Base-by-base conservation (phyloP, 2,888 invertebrate genomes). In the Andrena bicolor region DNA sequence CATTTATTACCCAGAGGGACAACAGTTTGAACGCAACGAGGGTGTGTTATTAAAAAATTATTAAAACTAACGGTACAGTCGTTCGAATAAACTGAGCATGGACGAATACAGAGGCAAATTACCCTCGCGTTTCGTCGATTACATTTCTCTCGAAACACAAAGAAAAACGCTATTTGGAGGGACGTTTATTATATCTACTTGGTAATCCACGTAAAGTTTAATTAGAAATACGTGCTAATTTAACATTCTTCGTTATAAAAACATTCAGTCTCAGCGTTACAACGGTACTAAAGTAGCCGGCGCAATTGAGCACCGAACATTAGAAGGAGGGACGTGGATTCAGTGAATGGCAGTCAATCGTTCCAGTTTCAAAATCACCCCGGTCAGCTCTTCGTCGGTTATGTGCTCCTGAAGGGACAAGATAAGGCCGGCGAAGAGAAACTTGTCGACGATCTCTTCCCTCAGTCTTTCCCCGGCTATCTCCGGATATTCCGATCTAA, bases 371-470 rank as follows among this genome's bases (percentile, higher is more conserved):
- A 7, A 41, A n/a, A 87, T 58, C 28, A 82, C 76, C 10, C 60
- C 41, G 1, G 61, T 35, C 6, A 85, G 65, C 13, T 86, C 71
- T 2, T 66, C 65, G 66, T 80, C 75, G 30, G 48, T 73, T n/a
- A 82, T 61, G 20, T 79, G 73, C 0, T 82, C 82, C 5, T 81
- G 76, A 5, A 78, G 49, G 0, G 84, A 87, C 7, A 87, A 58
- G 53, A 83, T 71, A 51, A 85, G 30, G 30, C 82, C 85, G 6
- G 81, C 77, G 28, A 78, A 81, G 8, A 72, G 71, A 13, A 86
- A 68, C 16, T 86, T 85, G 23, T 69, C 41, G 53, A 73, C 70
- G 49, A 90, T 74, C 1, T 89, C 86, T 61, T 66, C 61, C 32
- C 64, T 75, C 65, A 90, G 61, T 20, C 74, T 58, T 28, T 76